phyloP scores from a whole-genome alignment of 2,888 invertebrate species.

The Ommatoiulus sabulosus region DNA sequence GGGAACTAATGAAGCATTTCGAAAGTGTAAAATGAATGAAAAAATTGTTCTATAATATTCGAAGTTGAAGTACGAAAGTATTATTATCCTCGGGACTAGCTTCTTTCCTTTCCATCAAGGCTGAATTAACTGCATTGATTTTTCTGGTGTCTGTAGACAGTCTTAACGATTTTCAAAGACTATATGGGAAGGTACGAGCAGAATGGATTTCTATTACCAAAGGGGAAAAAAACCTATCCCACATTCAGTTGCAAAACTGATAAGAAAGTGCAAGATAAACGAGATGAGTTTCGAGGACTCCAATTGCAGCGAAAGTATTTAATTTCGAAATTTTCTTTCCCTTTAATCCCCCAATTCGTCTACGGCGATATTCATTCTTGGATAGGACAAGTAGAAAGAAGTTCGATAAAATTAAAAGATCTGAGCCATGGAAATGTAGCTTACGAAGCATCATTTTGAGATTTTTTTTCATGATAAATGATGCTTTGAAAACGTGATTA shows the following conservation, averaged over 20 bases:
- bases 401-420: background rate
- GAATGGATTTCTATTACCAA: constrained; percentile 43
- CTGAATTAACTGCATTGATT: constrained; percentile 48
- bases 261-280: constrained; percentile 47
- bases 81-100: background rate
- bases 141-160: constrained; percentile 40
- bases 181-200: constrained; percentile 24
- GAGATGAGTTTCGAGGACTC: constrained; percentile 47
- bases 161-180: constrained; percentile 45
- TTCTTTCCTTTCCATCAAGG: constrained; percentile 17
- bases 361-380: background rate
- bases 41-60: constrained; percentile 1
- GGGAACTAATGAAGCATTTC: constrained; percentile 35
- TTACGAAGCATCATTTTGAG: background rate
- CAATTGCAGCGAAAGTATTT: constrained; percentile 45
- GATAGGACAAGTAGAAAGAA: constrained; percentile 1
- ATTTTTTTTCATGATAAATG: no score
- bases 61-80: background rate
- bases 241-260: constrained; percentile 47
- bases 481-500: no score
- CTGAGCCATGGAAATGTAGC: background rate
- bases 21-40: constrained; percentile 39
- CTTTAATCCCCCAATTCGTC: constrained; percentile 28
- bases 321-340: constrained; percentile 25
- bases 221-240: constrained; percentile 12